Evolutionary conservation across 1,140 invertebrate genomes (phyloP).

Genomic region (roundworm (Caenorhabditis elegans)): WBcel235 BX284602.5:7953001-7953500

Average conservation of each 20-base stretch:
- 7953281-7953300: no score
- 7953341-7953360: no score
- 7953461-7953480: no score
- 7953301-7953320: no score
- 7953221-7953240: constrained; percentile 19
- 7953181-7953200: background rate
- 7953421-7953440: no score
- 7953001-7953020: background rate
- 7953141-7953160: background rate
- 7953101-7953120: background rate
- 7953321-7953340: no score
- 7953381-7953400: no score
- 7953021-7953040: background rate
- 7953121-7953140: background rate
- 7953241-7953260: background rate
- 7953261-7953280: no score
- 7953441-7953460: no score
- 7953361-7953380: no score
- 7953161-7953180: background rate
- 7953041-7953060: background rate
- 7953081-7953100: constrained; percentile 13
- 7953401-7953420: no score
- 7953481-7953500: no score
- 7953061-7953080: constrained; percentile 6
- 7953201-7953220: background rate